phyloP scores from a whole-genome alignment of 2,113 vertebrate species.

The Odontesthes bonariensis region DNA sequence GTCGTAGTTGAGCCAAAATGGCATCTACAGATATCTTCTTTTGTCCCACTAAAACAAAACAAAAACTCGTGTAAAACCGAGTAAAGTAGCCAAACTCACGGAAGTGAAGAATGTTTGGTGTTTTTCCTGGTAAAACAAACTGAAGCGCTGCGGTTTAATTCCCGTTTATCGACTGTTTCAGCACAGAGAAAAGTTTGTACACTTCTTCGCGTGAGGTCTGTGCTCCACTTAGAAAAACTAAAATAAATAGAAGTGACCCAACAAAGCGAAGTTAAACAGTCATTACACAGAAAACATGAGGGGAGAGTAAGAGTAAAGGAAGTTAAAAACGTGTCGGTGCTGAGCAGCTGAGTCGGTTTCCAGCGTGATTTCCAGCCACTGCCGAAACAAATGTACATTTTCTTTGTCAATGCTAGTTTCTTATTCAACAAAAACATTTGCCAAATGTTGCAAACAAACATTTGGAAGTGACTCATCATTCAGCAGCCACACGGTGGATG shows the following conservation, averaged over 20 bases:
- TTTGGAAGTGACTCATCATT: background rate
- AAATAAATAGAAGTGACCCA: background rate
- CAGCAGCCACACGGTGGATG: background rate
- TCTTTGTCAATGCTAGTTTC: background rate
- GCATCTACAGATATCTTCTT: too few species aligned
- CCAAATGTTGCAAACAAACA: too few species aligned
- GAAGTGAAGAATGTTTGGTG: too few species aligned
- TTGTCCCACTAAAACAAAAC: too few species aligned
- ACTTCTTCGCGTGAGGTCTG: background rate
- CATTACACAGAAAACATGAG: slow-evolving; percentile 22
- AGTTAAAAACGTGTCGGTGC: background rate
- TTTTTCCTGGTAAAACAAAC: too few species aligned
- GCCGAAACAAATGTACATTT: background rate
- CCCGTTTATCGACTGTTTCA: slow-evolving; percentile 8
- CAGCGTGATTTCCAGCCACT: background rate
- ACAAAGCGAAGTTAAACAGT: slow-evolving; percentile 22
- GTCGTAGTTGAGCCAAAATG: too few species aligned
- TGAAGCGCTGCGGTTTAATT: background rate
- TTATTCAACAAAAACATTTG: too few species aligned
- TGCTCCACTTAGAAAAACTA: background rate
- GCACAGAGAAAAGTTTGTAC: slow-evolving; percentile 4
- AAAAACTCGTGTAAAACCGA: too few species aligned
- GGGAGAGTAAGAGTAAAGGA: background rate
- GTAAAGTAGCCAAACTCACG: too few species aligned
- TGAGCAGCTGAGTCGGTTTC: background rate